Evolutionary conservation across 1,140 invertebrate genomes (phyloP).

Genomic region (Leptinotarsa lineolata): DNA sequence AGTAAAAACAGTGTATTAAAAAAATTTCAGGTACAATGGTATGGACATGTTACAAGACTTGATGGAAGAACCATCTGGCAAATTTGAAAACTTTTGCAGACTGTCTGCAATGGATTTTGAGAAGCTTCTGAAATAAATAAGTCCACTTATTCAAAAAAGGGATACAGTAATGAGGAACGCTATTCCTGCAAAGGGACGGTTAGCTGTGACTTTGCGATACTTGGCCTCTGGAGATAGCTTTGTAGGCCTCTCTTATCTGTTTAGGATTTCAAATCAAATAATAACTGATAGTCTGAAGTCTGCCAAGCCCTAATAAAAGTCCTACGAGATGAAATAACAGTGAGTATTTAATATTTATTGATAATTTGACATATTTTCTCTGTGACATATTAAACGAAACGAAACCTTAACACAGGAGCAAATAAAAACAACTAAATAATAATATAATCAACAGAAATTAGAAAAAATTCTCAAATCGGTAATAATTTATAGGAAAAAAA

Average conservation of each 20-base stretch:
- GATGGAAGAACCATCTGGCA: constrained; percentile 22
- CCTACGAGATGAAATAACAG: constrained; percentile 25
- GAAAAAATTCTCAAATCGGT: too few species aligned
- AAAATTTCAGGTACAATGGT: too few species aligned
- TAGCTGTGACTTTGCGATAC: constrained; percentile 46
- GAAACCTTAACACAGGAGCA: neutral
- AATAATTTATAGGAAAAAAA: neutral
- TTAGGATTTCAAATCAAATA: constrained; percentile 24
- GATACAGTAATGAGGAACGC: constrained; percentile 27
- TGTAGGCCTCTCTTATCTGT: constrained; percentile 21
- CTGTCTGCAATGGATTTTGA: constrained; percentile 25
- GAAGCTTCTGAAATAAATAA: constrained; percentile 25
- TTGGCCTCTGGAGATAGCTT: constrained; percentile 19
- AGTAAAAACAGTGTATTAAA: too few species aligned
- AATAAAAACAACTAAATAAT: too few species aligned
- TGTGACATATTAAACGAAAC: constrained; percentile 3
- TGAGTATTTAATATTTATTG: constrained; percentile 15
- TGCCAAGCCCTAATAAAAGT: constrained; percentile 25
- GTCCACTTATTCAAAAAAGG: constrained; percentile 24
- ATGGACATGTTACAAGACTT: constrained; percentile 16
- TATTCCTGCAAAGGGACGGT: constrained; percentile 36
- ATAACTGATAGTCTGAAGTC: constrained; percentile 26
- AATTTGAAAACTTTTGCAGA: constrained; percentile 32
- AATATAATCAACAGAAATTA: too few species aligned
- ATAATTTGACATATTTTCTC: neutral